Base-by-base conservation (phyloP, 2,888 invertebrate genomes). In the Lithophane semibrunnea region DNA sequence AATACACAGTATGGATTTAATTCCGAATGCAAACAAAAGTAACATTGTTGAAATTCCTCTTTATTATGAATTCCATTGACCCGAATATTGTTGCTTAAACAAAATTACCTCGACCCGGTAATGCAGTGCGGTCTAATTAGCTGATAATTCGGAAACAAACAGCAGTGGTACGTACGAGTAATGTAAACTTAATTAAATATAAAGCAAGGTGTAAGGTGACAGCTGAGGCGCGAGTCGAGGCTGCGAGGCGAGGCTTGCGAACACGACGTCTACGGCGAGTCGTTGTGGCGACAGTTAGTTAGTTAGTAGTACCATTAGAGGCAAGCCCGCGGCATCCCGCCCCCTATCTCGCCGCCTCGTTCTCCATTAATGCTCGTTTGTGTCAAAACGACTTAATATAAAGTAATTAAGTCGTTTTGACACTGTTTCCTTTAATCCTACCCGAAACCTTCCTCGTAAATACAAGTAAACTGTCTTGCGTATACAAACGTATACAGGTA, bases 371-470 rank as follows among this genome's bases (percentile, higher is more conserved):
- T 91, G 93, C 93, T 92, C 92, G 93, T 93, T 93, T 92, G 90
- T 93, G 93, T 94, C 94, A 94, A 94, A 95, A 95, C 92, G 93
- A 93, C 93, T 95, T 94, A 94, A 95, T 95, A 94, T 93, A 92
- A 92, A 92, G 88, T 92, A 91, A 91, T 92, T 92, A 93, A 93
- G 93, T 93, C 92, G 87, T 92, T 92, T 90, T 90, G 90, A 91
- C 91, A 90, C 91, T 90, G 89, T 89, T 91, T 90, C 90, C 90
- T 91, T 91, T 92, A 92, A 93, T 92, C 89, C 90, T 88, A 77
- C 88, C 86, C 84, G 89, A 89, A 91, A 88, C 86, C 85, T 75
- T 78, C 69, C 52, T 77, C 82, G 74, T 88, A 84, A 88, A 87
- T 87, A 86, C 54, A 82, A 82, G 80, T 77, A 79, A 86, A 88